Evolutionary conservation across 2,113 vertebrate genomes (phyloP).

Genomic region (Alligator mississippiensis): DNA sequence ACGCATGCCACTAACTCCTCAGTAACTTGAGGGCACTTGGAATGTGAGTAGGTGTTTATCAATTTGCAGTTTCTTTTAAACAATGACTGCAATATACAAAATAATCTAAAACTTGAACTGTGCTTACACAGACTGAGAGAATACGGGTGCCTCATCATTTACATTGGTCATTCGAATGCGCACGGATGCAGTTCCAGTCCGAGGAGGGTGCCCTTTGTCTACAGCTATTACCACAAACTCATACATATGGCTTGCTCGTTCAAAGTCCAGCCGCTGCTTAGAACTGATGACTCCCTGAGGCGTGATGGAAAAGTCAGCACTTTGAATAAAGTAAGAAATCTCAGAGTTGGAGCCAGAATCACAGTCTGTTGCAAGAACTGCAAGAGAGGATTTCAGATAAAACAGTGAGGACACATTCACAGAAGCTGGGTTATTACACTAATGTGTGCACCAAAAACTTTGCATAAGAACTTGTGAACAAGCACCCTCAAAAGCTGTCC

Average conservation of each 20-base stretch:
- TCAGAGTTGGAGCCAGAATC: conserved; percentile 89
- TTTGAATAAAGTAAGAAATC: conserved; percentile 86
- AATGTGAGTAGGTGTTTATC: background rate
- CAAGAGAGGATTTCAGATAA: conserved; percentile 4
- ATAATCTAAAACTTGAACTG: fast-evolving
- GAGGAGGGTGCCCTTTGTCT: conserved; percentile 85
- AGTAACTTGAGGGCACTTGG: background rate
- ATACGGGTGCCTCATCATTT: conserved; percentile 88
- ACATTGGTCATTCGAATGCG: conserved; percentile 85
- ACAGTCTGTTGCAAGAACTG: conserved; percentile 89
- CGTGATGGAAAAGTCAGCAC: conserved; percentile 86
- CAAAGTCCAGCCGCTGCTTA: conserved; percentile 85
- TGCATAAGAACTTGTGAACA: background rate
- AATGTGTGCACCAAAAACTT: background rate
- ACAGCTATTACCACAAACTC: conserved; percentile 91
- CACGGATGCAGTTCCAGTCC: conserved; percentile 87
- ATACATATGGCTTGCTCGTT: conserved; percentile 88
- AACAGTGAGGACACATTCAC: background rate
- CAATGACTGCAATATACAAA: background rate
- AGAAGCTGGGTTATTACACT: background rate
- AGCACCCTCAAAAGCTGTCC: background rate
- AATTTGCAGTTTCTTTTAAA: background rate
- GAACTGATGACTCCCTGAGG: conserved; percentile 84
- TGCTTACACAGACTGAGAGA: conserved; percentile 86
- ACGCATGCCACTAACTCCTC: background rate